Evolutionary conservation across 1,140 invertebrate genomes (phyloP).

Genomic region (Eriocheir sinensis): DNA sequence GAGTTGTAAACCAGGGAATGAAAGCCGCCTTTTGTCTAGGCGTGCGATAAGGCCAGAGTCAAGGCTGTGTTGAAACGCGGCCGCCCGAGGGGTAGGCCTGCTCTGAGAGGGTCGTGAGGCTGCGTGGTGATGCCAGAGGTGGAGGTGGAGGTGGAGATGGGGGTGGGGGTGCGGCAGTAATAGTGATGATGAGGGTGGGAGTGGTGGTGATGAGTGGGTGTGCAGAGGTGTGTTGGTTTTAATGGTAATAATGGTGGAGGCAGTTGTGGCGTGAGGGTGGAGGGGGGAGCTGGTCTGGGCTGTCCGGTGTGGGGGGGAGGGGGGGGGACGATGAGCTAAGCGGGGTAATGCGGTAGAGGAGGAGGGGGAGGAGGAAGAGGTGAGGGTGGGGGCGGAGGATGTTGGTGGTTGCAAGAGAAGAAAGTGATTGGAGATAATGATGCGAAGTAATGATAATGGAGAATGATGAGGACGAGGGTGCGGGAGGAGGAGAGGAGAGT

Average conservation of each 20-base stretch:
- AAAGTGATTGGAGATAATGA: conserved; percentile 32
- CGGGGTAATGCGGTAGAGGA: not conserved
- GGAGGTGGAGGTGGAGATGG: not conserved
- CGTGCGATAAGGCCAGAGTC: conserved; percentile 55
- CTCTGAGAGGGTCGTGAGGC: not conserved
- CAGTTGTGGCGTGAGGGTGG: not conserved
- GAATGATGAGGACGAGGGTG: not conserved
- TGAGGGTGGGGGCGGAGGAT: not conserved
- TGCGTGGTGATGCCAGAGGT: conserved; percentile 28
- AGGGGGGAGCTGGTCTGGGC: not conserved
- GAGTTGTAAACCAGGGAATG: not conserved
- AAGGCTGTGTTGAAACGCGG: not conserved
- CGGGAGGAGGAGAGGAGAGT: not conserved
- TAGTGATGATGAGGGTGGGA: conserved; percentile 43
- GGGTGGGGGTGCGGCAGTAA: conserved; percentile 6
- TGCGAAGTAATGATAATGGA: conserved; percentile 8
- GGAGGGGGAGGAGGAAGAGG: not conserved
- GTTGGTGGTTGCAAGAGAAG: not conserved
- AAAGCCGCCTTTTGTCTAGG: not conserved
- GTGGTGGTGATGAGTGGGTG: not conserved
- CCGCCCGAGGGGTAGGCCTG: conserved; percentile 54
- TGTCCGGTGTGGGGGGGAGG: not conserved
- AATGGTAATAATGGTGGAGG: conserved; percentile 32
- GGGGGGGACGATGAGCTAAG: not conserved
- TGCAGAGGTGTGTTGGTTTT: not conserved